These are phyloP conservation scores for Protomyctophum bolini DNA, from an alignment of 2,113 vertebrate genomes.

Conservation along the genomic window DNA sequence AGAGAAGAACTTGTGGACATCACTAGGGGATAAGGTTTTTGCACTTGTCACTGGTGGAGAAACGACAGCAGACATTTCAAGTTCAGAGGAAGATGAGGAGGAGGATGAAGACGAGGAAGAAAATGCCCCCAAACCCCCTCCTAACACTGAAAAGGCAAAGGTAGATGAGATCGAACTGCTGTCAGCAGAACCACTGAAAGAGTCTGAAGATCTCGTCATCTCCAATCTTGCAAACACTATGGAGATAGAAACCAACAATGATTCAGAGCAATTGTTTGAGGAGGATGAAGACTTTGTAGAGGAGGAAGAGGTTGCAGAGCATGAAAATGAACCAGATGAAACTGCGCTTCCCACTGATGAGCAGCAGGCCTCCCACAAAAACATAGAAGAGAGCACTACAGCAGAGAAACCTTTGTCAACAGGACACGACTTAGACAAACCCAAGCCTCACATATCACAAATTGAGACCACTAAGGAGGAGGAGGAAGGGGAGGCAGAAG, in stretches of 20 bases:
- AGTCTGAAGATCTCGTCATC: conserved; percentile 26
- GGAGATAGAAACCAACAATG: neutral
- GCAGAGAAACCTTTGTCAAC: neutral
- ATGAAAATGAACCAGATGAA: conserved; percentile 28
- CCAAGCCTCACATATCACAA: conserved; percentile 9
- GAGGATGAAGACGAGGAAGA: conserved; percentile 61
- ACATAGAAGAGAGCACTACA: conserved; percentile 2
- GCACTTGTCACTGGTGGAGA: conserved; percentile 73
- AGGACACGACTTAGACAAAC: neutral
- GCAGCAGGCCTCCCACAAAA: conserved; percentile 12
- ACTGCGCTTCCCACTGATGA: conserved; percentile 17
- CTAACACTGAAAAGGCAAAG: conserved; percentile 29
- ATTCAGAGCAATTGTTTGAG: conserved; percentile 13
- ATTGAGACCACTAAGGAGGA: conserved; percentile 8
- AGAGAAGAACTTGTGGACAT: conserved; percentile 58
- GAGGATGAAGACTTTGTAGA: conserved; percentile 2
- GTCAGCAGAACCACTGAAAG: conserved; percentile 18
- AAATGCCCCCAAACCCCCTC: conserved; percentile 4
- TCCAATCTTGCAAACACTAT: conserved; percentile 7
- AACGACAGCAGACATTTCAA: conserved; percentile 22
- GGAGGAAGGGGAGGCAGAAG: neutral
- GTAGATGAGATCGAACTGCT: neutral
- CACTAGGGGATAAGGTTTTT: conserved; percentile 71
- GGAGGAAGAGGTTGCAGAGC: conserved; percentile 5
- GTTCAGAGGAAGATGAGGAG: conserved; percentile 53